phyloP scores from a whole-genome alignment of 2,797 vertebrate species.

The Cossypha dichroa region DNA sequence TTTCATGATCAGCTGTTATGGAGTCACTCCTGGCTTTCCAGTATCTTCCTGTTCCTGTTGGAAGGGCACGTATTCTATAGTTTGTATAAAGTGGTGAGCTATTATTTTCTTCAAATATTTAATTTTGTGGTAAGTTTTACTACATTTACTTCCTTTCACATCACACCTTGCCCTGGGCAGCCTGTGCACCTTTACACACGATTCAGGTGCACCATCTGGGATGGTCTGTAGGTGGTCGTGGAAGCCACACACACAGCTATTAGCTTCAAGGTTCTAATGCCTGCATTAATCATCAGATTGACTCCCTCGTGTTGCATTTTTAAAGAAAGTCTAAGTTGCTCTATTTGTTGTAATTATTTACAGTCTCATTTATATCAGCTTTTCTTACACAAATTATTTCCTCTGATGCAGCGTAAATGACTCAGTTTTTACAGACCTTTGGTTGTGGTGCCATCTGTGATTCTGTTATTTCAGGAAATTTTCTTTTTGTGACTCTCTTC shows the following conservation, averaged over 20 bases:
- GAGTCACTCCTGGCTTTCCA: neutral
- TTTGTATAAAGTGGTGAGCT: neutral
- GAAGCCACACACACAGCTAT: neutral
- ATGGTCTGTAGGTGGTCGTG: neutral
- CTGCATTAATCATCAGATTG: neutral
- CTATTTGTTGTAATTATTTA: slow-evolving; percentile 41
- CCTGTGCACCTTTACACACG: neutral
- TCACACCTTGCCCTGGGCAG: neutral
- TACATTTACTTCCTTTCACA: neutral
- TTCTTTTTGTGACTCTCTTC: slow-evolving; percentile 1
- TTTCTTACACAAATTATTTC: slow-evolving; percentile 14
- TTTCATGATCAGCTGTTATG: rapidly evolving
- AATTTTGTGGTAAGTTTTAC: neutral
- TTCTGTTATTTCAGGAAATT: slow-evolving; percentile 26
- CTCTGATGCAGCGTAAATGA: slow-evolving; percentile 5
- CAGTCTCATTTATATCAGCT: neutral
- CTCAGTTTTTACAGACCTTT: slow-evolving; percentile 11
- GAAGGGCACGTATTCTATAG: neutral
- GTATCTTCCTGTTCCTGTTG: neutral
- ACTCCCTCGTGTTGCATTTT: slow-evolving; percentile 16
- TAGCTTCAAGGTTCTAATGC: slow-evolving; percentile 14
- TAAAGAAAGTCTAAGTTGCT: neutral
- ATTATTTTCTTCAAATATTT: neutral
- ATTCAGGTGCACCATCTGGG: neutral
- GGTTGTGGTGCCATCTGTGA: neutral